Base-by-base conservation (phyloP, 2,888 invertebrate species). In the Pyrocoelia pectoralis region DNA sequence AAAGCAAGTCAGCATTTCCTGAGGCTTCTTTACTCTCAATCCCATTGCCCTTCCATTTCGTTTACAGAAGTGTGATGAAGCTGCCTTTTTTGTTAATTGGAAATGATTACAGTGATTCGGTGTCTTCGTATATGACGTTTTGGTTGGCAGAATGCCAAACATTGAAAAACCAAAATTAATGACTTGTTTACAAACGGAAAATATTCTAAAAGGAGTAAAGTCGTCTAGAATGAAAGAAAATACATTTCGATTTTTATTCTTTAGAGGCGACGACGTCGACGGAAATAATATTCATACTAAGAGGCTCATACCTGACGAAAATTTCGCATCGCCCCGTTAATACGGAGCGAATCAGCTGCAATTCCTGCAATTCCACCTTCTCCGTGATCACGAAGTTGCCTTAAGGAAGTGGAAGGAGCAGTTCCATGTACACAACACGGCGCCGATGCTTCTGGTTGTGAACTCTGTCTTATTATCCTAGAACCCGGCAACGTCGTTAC, bases 311-410 rank as follows among this genome's bases (percentile, higher is more conserved):
- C 95, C 91, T 97, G 96, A 83, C 94, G 95, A 84, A 97, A 96
- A 80, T 95, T 95, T 74, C 95, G 88, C 88, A 97, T 94, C 76
- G 96, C 97, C 70, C 97, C 98, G 84, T 97, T 97, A 83, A 97
- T 95, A 77, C 97, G 87, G 74, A 97, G 87, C 61, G 96, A 96
- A 83, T 97, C 97, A 53, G 95, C 95, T 17, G 97, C 97, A 76
- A 98, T 97, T 79, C 95, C 95, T 50, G 96, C 95, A 69, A 97
- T 93, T 70, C 94, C 93, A 79, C 94, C 94, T 84, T 92, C 92
- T 53, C 77, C 77, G 71, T 81, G 80, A 73, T 84, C 84, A 71
- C 93, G 87, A 60, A 95, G 85, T 80, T 95, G 94, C 76, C 94
- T n/a, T n/a, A n/a, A n/a, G n/a, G n/a, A n/a, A n/a, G n/a, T n/a